Conservation (phyloP, 2,888 invertebrate genomes). For the Odontomyia ornata region DNA sequence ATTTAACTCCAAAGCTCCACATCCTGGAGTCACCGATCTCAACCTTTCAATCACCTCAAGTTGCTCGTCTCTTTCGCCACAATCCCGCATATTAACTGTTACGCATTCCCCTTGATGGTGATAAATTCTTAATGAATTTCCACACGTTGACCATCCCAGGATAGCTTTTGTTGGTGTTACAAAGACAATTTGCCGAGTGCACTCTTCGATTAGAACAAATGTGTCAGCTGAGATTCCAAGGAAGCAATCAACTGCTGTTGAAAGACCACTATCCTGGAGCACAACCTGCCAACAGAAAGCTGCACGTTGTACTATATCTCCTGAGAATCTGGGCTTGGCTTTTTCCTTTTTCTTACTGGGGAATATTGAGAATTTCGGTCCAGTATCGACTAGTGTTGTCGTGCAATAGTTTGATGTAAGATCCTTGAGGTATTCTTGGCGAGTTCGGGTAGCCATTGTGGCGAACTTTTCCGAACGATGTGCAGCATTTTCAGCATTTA, state of each 20-base stretch:
- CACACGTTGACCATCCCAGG: constrained; percentile 70
- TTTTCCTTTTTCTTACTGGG: constrained; percentile 82
- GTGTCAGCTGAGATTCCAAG: constrained; percentile 89
- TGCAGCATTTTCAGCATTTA: constrained; percentile 96
- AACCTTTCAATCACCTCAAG: constrained; percentile 84
- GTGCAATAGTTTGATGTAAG: constrained; percentile 85
- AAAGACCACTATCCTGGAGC: constrained; percentile 75
- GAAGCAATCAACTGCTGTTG: constrained; percentile 74
- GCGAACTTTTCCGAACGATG: constrained; percentile 96
- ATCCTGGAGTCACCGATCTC: constrained; percentile 80
- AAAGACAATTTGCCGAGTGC: constrained; percentile 82
- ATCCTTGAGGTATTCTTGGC: constrained; percentile 95
- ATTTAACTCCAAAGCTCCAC: constrained; percentile 80
- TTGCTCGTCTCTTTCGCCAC: constrained; percentile 74
- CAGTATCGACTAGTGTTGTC: constrained; percentile 81
- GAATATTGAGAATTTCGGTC: constrained; percentile 81
- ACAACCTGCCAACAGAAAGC: constrained; percentile 86
- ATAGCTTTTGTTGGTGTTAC: constrained; percentile 85
- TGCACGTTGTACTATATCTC: constrained; percentile 77
- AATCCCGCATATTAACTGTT: constrained; percentile 78
- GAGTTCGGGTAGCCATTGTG: constrained; percentile 94
- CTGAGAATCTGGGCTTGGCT: constrained; percentile 75
- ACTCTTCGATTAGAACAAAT: constrained; percentile 86
- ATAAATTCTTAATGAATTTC: constrained; percentile 78
- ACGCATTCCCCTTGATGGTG: constrained; percentile 95